phyloP scores from a whole-genome alignment of 2,888 invertebrate genomes.

The Trichopria drosophilae region DNA sequence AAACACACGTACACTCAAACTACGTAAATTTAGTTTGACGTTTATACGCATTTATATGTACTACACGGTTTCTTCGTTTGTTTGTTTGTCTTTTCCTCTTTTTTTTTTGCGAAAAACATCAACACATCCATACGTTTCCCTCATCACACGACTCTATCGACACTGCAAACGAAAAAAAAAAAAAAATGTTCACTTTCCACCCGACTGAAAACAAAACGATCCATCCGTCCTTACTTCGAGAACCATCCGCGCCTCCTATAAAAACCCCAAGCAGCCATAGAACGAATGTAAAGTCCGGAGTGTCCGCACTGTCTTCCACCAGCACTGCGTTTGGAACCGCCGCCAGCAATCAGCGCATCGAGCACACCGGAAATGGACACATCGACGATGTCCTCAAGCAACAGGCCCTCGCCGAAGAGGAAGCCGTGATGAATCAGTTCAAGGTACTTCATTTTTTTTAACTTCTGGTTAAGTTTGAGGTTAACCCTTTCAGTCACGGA shows the following conservation, averaged over 20 bases:
- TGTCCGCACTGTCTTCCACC: constrained; percentile 84
- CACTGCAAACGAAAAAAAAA: constrained; percentile 13
- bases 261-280: constrained; percentile 73
- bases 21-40: constrained; percentile 39
- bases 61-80: constrained; percentile 57
- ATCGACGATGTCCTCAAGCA: constrained; percentile 85
- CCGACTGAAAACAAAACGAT: constrained; percentile 34
- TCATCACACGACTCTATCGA: constrained; percentile 25
- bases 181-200: constrained; percentile 24
- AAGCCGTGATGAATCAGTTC: constrained; percentile 92
- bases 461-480: not conserved
- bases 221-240: constrained; percentile 18
- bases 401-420: constrained; percentile 92
- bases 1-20: constrained; percentile 12
- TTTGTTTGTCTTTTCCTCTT: constrained; percentile 56
- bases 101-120: constrained; percentile 49
- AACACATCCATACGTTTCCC: constrained; percentile 20
- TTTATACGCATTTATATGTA: constrained; percentile 55
- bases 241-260: constrained; percentile 45
- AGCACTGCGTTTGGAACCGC: constrained; percentile 86
- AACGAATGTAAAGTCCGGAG: constrained; percentile 87
- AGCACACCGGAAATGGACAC: constrained; percentile 68
- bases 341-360: constrained; percentile 73
- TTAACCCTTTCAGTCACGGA: no score
- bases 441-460: constrained; percentile 66